Base-by-base conservation (phyloP, 2,888 invertebrate species). In the Philereme transversata region DNA sequence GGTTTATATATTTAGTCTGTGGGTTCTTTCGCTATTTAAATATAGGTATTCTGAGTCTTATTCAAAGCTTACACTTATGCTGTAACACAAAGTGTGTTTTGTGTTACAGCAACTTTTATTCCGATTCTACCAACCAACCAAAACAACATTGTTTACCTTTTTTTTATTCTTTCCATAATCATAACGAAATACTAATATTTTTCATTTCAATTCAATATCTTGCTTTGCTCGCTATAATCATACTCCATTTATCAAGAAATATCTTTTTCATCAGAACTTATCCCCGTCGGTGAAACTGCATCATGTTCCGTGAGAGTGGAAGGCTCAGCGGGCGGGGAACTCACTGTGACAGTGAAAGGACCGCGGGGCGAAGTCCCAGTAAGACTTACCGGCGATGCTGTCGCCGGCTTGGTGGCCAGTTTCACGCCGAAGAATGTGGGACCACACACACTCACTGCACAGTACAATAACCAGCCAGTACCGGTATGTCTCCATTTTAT, bases 361-460 rank as follows among this genome's bases (percentile, higher is more conserved):
- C 97, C 97, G 1, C 93, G 95, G 35, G 96, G 96, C 36, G 97
- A 97, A 79, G 92, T 98, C 35, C 98, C 98, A 3, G 97, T 97
- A 0, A 95, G 97, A 78, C 96, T 98, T 11, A 97, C 97, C 1
- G 97, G 97, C 10, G 97, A 97, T 73, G 96, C 97, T 40, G 96
- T 97, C 79, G 95, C 96, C 22, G 98, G 97, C 3, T 96, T 98
- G 76, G 96, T 97, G 0, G 97, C 97, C 40, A 97, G 98, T 83
- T 99, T 99, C 83, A 97, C 97, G 35, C 99, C 99, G 0, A 94
- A 94, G 63, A 96, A 96, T 86, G 98, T 99, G n/a, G 99, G 99
- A 57, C 97, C 97, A 0, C 98, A 98, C 82, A 96, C 97, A 41
- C 96, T 98, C 52, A 97, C 96, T 64, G 97, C 98, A 22, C 97